These are phyloP conservation scores for Lepilemur ruficaudatus DNA, from an alignment of 2,797 vertebrate genomes.

Conservation along the genomic window DNA sequence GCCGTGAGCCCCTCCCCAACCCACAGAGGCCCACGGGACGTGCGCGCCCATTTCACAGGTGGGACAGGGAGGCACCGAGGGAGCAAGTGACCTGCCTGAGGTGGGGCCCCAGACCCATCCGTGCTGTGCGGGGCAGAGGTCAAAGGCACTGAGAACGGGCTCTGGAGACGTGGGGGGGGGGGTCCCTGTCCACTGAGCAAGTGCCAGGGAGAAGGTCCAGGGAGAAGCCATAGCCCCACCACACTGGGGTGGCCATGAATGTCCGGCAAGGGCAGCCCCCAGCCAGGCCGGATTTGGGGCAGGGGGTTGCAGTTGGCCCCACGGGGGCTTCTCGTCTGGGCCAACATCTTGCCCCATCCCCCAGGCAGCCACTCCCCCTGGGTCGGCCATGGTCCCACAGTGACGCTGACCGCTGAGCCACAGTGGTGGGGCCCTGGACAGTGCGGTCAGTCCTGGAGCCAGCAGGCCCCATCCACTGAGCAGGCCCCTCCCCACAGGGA, in stretches of 20 bases:
- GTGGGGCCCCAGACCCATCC: rapidly evolving
- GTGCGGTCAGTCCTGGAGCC: rapidly evolving
- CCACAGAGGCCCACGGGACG: rapidly evolving
- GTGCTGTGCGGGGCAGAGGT: rapidly evolving
- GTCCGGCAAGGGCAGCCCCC: rapidly evolving
- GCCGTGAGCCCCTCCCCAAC: rapidly evolving
- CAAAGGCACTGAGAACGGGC: too few relatives aligned
- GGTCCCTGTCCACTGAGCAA: background rate
- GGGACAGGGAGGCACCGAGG: background rate
- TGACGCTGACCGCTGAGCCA: too few relatives aligned
- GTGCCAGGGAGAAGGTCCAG: background rate
- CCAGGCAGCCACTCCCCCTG: too few relatives aligned
- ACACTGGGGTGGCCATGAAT: rapidly evolving
- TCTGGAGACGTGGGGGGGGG: too few relatives aligned
- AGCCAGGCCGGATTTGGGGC: background rate
- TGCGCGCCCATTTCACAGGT: rapidly evolving
- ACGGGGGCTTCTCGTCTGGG: background rate
- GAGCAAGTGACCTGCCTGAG: background rate
- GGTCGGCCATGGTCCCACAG: rapidly evolving
- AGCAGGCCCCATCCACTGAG: background rate
- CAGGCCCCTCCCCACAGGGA: too few relatives aligned
- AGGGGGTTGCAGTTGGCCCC: background rate
- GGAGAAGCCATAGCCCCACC: rapidly evolving
- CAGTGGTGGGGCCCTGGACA: rapidly evolving
- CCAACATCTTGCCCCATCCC: background rate